phyloP scores from a whole-genome alignment of 30 jellyfish, hydroid and myxozoan genomes.

The Cassiopea xamachana region DNA sequence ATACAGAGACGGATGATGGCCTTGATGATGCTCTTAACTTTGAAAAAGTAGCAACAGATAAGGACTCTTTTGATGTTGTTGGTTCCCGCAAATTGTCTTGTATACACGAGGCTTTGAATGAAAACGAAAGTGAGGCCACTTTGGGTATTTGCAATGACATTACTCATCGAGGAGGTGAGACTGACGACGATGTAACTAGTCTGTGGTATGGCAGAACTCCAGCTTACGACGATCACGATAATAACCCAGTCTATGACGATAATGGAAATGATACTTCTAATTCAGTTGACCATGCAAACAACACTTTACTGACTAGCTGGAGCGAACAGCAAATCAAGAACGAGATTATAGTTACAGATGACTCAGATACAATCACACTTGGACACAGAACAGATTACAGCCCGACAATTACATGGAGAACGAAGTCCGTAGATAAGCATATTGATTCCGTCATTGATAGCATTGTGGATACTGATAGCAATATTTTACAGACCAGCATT shows the following conservation, averaged over 20 bases:
- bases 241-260: background rate
- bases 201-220: background rate
- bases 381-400: slow-evolving; percentile 11
- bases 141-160: background rate
- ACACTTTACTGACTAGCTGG: slow-evolving; percentile 68
- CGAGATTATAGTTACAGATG: background rate
- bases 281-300: slow-evolving; percentile 26
- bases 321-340: slow-evolving; percentile 41
- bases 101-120: background rate
- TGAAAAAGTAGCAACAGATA: background rate
- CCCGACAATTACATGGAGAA: slow-evolving; percentile 66
- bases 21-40: background rate
- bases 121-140: background rate
- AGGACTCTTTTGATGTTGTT: background rate
- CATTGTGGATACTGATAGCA: slow-evolving; percentile 15
- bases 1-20: background rate
- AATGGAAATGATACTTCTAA: slow-evolving; percentile 9
- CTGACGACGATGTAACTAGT: background rate
- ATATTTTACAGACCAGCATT: slow-evolving; percentile 49
- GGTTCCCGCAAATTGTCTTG: background rate
- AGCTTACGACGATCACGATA: background rate
- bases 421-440: background rate
- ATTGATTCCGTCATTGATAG: background rate
- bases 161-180: background rate
- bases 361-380: slow-evolving; percentile 12